These are phyloP conservation scores for Perca schrenkii DNA, from an alignment of 2,113 vertebrate species.

Conservation along the genomic window DNA sequence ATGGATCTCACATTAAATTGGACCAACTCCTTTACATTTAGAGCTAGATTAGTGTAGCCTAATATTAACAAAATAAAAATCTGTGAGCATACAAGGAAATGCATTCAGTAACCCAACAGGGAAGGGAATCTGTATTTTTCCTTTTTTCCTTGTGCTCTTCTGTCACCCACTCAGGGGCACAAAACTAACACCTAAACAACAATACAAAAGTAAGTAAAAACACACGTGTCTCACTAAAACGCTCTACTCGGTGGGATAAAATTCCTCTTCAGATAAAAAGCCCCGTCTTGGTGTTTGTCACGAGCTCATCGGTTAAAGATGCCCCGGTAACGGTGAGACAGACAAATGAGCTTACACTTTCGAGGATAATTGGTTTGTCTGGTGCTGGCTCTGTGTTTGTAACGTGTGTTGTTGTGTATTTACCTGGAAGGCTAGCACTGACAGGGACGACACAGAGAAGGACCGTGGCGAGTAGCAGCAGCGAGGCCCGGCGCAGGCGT, in stretches of 20 bases:
- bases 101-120: not conserved
- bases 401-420: slow-evolving; percentile 1
- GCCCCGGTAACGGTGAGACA: not conserved
- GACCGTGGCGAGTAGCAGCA: slow-evolving; percentile 51
- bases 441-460: slow-evolving; percentile 50
- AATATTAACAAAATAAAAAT: not conserved
- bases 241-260: not conserved
- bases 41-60: not conserved
- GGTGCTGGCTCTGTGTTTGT: not conserved
- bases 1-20: not conserved
- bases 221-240: not conserved
- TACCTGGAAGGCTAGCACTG: slow-evolving; percentile 67
- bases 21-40: not conserved
- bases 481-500: slow-evolving; percentile 65
- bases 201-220: not conserved
- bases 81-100: slow-evolving; percentile 18
- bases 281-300: not conserved
- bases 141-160: slow-evolving; percentile 12
- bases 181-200: not conserved
- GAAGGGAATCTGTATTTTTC: slow-evolving; percentile 15
- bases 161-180: not conserved
- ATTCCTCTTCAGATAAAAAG: not conserved
- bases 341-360: not conserved
- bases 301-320: not conserved
- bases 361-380: not conserved